phyloP scores from a whole-genome alignment of 2,888 invertebrate genomes.

The Teleiodes luculella region DNA sequence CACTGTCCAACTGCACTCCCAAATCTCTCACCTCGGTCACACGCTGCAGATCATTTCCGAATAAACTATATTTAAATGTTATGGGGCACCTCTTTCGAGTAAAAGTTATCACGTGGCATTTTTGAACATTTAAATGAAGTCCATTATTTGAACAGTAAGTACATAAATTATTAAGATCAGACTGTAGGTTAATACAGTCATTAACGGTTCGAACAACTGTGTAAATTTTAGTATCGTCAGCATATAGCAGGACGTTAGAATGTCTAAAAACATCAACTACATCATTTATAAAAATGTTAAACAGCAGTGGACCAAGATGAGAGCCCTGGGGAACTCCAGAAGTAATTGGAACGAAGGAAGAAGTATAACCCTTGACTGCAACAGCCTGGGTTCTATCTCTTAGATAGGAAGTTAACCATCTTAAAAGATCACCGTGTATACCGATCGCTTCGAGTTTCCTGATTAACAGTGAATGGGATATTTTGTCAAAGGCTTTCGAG shows the following conservation, averaged over 20 bases:
- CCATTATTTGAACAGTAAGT: background rate
- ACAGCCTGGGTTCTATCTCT: slow-evolving; percentile 15
- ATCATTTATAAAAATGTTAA: slow-evolving; percentile 7
- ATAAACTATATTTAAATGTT: background rate
- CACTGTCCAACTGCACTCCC: background rate
- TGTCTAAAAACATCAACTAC: no score
- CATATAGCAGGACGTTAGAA: background rate
- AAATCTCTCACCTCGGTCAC: background rate
- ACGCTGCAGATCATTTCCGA: background rate
- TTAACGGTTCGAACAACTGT: background rate
- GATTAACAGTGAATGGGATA: slow-evolving; percentile 10
- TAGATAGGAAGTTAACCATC: slow-evolving; percentile 19
- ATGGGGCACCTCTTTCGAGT: background rate
- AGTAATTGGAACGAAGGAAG: background rate
- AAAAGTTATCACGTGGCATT: background rate
- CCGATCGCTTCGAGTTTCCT: slow-evolving; percentile 13
- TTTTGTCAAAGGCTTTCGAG: slow-evolving; percentile 25
- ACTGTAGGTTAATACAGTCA: background rate
- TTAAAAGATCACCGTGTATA: slow-evolving; percentile 18
- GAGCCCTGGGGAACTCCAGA: slow-evolving; percentile 21
- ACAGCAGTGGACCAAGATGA: slow-evolving; percentile 12
- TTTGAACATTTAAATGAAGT: background rate
- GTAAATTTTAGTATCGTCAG: slow-evolving; percentile 8
- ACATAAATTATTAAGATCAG: background rate
- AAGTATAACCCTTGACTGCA: slow-evolving; percentile 11